Percentiles rank a stretch among this genome's conserved stretches.
Evolutionary conservation across 2,888 invertebrate genomes (phyloP).

Genomic region (Gryllus longicercus): DNA sequence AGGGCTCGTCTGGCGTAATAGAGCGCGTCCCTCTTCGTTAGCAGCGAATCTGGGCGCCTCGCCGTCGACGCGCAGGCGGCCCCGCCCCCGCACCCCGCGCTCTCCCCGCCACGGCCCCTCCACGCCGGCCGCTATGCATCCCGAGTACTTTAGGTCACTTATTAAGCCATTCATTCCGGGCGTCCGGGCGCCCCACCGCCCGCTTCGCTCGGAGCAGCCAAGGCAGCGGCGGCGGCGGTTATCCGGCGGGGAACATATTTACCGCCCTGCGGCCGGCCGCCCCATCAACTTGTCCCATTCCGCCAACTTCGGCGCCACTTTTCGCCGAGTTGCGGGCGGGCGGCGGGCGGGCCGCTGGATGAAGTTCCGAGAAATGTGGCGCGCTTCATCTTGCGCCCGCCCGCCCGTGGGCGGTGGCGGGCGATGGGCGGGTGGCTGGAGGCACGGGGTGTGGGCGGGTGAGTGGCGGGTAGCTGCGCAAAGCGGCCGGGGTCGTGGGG

Average conservation of each 20-base stretch:
- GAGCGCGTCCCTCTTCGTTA: conserved; percentile 17
- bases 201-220: neutral
- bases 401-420: neutral
- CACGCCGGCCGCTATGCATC: neutral
- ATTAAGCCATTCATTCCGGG: conserved; percentile 1
- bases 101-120: neutral
- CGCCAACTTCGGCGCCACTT: conserved; percentile 17
- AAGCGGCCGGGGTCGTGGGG: neutral
- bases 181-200: neutral
- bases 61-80: neutral
- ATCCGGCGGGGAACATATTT: neutral
- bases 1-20: neutral
- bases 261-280: conserved; percentile 5
- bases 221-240: neutral
- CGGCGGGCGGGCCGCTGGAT: neutral
- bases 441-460: neutral
- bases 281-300: conserved; percentile 17
- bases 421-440: neutral
- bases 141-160: conserved; percentile 9
- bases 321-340: neutral
- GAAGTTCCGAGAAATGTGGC: conserved; percentile 10
- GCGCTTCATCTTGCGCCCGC: neutral
- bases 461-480: neutral
- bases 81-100: neutral
- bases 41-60: conserved; percentile 11